Conservation (phyloP, 2,797 vertebrate genomes). For the Manis pentadactyla region DNA sequence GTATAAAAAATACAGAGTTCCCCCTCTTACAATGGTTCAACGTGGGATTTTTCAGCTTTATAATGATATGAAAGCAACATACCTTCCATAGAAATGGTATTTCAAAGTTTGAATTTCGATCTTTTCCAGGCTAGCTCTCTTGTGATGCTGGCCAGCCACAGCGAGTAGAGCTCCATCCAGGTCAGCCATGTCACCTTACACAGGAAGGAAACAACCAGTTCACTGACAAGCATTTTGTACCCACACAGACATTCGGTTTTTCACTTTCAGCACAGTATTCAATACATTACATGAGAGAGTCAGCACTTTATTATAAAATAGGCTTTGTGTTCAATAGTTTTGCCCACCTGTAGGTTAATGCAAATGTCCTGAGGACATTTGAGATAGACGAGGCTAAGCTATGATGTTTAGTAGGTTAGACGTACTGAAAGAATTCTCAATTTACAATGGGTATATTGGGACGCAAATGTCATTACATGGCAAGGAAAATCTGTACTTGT, state of each 20-base stretch:
- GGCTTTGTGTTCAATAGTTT: neutral
- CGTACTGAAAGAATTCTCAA: neutral
- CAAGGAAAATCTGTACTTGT: neutral
- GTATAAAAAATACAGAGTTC: neutral
- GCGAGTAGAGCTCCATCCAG: neutral
- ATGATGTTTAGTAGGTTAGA: neutral
- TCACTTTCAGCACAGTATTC: neutral
- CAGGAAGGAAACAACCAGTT: neutral
- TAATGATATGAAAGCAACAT: neutral
- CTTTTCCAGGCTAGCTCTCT: neutral
- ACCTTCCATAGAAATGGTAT: neutral
- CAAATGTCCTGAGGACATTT: neutral
- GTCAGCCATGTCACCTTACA: neutral
- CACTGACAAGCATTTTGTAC: neutral
- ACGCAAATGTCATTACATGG: neutral
- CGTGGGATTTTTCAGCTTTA: neutral
- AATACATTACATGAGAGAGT: neutral
- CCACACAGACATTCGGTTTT: neutral
- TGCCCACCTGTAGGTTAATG: neutral
- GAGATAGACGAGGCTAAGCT: neutral
- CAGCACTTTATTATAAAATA: neutral
- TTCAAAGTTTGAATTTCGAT: neutral
- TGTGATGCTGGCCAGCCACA: neutral
- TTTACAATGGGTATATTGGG: too few relatives aligned
- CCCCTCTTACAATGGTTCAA: neutral